Percentiles rank a stretch among this genome's conserved stretches.
Evolutionary conservation across 2,113 vertebrate species (phyloP).

Genomic region (Nannospalax galili): DNA sequence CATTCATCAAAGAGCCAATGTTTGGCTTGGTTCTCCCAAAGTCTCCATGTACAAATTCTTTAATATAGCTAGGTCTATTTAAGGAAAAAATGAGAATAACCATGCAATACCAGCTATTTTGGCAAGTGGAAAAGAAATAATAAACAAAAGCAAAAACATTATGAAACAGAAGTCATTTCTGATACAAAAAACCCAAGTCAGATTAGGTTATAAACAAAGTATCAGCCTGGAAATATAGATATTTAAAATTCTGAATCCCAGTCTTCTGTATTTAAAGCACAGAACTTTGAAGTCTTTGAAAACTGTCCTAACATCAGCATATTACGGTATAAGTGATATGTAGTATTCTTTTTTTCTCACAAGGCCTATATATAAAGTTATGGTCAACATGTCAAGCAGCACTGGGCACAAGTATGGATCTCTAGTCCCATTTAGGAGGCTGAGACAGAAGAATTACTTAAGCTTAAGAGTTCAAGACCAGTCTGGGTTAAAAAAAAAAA

Average conservation of each 20-base stretch:
- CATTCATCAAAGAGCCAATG: constrained; percentile 92
- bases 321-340: neutral
- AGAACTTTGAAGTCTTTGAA: neutral
- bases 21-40: constrained; percentile 98
- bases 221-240: neutral
- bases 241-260: neutral
- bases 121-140: neutral
- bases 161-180: neutral
- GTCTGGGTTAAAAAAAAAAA: too few species aligned
- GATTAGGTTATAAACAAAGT: neutral
- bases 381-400: neutral
- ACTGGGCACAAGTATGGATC: neutral
- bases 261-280: neutral
- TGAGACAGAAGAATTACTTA: neutral
- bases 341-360: neutral
- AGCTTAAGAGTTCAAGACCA: neutral
- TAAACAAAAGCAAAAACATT: constrained; percentile 27
- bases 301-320: neutral
- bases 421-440: neutral
- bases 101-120: neutral
- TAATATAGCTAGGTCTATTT: constrained; percentile 93
- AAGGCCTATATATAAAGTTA: neutral
- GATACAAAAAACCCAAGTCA: neutral
- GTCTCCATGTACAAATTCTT: constrained; percentile 98
- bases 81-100: constrained; percentile 81